Evolutionary conservation across 2,888 invertebrate genomes (phyloP), one percentile per base, ranked within the genome.

Genomic region (Coenonympha glycerion): DNA sequence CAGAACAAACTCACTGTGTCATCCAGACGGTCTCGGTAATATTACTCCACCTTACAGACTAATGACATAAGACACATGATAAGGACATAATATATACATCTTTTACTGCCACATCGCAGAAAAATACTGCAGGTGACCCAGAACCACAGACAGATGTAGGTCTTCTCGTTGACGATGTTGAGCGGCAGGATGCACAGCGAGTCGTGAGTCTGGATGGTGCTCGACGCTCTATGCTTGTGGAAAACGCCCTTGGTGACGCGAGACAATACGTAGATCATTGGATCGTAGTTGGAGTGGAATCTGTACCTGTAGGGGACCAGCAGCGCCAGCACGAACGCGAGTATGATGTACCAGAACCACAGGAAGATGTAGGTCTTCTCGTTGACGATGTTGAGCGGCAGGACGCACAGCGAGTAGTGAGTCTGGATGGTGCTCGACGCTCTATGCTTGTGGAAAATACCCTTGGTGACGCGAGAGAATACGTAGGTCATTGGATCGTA

Each of bases 121-220:
- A n/a, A n/a, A n/a, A n/a, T n/a, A n/a, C n/a, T n/a, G n/a, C n/a
- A n/a, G 76, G 95, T 91, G 79, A 92, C 96, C 96, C 96, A 96
- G 82, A 96, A 96, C 96, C 96, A 96, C 42, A 96, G 90, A 85
- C 96, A 95, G 58, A 96, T 93, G 86, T 95, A 96, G 0, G 96
- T 95, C 81, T 96, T 96, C 84, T 96, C 96, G 79, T 96, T 96
- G 70, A 96, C 95, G 64, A 96, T 95, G 83, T 96, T 96, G 55
- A 96, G 81, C 0, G 96, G 96, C 36, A 96, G 87, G 53, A 96
- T 91, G 91, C n/a, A n/a, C n/a, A n/a, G n/a, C n/a, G n/a, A n/a
- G n/a, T n/a, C n/a, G n/a, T n/a, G n/a, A n/a, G n/a, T 92, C 79
- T 96, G 95, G 40, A 96, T 91, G n/a, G 92, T 90, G 47, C 96